phyloP scores from a whole-genome alignment of 2,797 vertebrate genomes.

The Phrynocephalus vlangalii region DNA sequence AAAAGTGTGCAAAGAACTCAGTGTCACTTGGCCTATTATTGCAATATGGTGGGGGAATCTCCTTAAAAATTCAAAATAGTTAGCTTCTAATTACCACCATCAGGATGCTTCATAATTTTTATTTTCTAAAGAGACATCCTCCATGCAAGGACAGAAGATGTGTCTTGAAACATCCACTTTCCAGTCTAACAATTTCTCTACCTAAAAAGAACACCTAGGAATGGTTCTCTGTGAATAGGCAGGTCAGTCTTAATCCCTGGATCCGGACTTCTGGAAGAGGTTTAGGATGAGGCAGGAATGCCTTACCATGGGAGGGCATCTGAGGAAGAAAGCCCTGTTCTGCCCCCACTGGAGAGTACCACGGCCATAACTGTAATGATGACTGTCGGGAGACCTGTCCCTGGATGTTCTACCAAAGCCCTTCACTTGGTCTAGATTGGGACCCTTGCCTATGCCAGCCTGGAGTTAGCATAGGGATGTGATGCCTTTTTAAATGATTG shows the following conservation, averaged over 20 bases:
- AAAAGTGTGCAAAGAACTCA: too few species aligned
- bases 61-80: neutral
- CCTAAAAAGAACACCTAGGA: neutral
- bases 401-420: neutral
- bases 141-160: neutral
- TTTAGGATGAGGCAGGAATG: neutral
- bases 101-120: neutral
- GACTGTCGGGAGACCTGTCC: neutral
- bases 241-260: neutral
- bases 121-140: neutral
- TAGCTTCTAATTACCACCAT: too few species aligned
- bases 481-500: too few species aligned
- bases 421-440: neutral
- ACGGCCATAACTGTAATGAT: neutral
- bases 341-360: neutral
- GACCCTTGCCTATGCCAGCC: neutral
- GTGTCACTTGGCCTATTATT: too few species aligned
- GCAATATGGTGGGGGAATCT: too few species aligned
- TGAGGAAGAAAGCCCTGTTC: neutral
- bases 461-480: neutral
- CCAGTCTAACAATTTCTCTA: too few species aligned
- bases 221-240: neutral
- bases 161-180: neutral
- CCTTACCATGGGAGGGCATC: neutral
- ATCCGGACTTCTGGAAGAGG: neutral